A percentile compares a stretch with the other conserved stretches of the same genome.
These are phyloP conservation scores for Atractosteus spatula DNA, from an alignment of 2,113 vertebrate species.

Conservation along the genomic window DNA sequence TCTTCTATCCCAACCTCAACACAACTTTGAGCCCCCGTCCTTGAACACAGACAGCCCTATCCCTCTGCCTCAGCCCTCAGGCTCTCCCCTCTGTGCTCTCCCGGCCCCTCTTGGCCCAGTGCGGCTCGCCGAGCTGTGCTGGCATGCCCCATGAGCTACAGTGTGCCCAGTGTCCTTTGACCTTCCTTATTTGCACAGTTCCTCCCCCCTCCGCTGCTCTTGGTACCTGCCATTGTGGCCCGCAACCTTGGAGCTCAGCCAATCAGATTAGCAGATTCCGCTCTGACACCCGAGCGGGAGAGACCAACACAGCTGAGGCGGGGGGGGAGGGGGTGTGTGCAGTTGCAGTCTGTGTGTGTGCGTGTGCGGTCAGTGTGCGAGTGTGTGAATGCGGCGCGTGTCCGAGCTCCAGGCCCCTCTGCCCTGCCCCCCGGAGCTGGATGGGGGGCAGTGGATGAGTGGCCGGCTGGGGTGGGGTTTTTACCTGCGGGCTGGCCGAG, in stretches of 20 bases:
- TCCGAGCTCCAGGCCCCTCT: not conserved
- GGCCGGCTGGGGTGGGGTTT: not conserved
- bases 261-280: slow-evolving; percentile 46
- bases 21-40: too few species aligned
- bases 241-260: slow-evolving; percentile 34
- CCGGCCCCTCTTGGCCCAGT: not conserved
- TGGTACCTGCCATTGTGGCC: slow-evolving; percentile 43
- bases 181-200: slow-evolving; percentile 18
- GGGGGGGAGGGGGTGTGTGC: not conserved
- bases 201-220: slow-evolving; percentile 27
- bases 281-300: slow-evolving; percentile 39
- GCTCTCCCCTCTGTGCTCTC: not conserved
- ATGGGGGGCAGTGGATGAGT: slow-evolving; percentile 1
- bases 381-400: too few species aligned
- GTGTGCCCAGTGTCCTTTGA: too few species aligned
- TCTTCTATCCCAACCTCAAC: too few species aligned
- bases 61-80: not conserved
- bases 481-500: too few species aligned
- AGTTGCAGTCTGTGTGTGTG: too few species aligned
- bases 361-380: too few species aligned
- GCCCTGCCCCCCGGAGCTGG: not conserved
- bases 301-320: slow-evolving; percentile 43
- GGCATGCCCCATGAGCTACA: too few species aligned
- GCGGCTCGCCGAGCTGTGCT: too few species aligned
- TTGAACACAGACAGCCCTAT: too few species aligned